Evolutionary conservation across 2,113 vertebrate species (phyloP), one percentile per base, ranked within the genome.

Genomic region (Spheniscus mendiculus): DNA sequence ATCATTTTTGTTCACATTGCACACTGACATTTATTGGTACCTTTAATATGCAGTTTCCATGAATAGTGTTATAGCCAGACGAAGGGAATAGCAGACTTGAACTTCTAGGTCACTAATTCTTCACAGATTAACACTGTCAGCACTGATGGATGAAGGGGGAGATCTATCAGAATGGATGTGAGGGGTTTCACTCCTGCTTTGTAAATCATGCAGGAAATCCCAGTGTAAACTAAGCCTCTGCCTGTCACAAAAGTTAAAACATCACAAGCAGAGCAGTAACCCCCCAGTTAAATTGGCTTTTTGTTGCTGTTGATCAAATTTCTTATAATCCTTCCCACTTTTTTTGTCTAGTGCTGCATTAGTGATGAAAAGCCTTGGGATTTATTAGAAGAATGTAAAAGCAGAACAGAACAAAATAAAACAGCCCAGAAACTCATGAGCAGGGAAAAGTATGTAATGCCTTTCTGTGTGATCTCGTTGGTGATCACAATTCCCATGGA

Each of bases 281-380:
- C 65, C 80, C 50, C 11, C 50, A 81, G 89, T 87, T 91, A 92
- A 92, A 49, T 29, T 79, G 73, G 20, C 34, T 42, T 95, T 96
- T 83, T 92, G 67, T 65, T 88, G 38, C 62, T 55, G 70, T 34
- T 95, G 78, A 93, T 97, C 87, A 91, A 80, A 88, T 97, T 96
- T 96, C 93, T 40, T 66, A 58, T 90, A 92, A 96, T 94, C 93
- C 73, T 83, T 85, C 55, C 45, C 26, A 58, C 77, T 97, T 95
- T 83, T 90, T 96, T 96, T 96, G 89, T 96, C 89, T 96, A 89
- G 82, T 30, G 53, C 50, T 90, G 82, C 40, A 85, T 79, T 87
- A 95, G 83, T 73, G 93, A 87, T 95, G 93, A 96, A 95, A 96
- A 84, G 32, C 27, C 12, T 65, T 65, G n/a, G 73, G 65, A 77